These are phyloP conservation scores for Yponomeuta cagnagella DNA, from an alignment of 2,888 invertebrate species.

Conservation along the genomic window DNA sequence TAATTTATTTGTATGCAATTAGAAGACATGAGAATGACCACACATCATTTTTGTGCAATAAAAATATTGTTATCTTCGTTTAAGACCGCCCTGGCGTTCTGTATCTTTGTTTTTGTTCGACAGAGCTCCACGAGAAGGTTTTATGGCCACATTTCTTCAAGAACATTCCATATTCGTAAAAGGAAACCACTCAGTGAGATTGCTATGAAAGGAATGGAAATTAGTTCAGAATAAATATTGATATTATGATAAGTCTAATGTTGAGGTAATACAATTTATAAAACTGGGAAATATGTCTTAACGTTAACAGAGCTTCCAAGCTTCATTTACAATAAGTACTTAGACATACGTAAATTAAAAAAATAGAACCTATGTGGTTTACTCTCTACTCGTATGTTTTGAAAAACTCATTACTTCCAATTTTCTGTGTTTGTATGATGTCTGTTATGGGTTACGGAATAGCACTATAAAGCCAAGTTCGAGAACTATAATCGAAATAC, in stretches of 20 bases:
- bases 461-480: no score
- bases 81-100: not conserved
- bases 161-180: constrained; percentile 6
- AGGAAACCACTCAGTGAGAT: constrained; percentile 9
- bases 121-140: not conserved
- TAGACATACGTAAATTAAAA: not conserved
- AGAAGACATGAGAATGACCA: no score
- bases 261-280: not conserved
- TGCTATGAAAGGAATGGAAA: constrained; percentile 8
- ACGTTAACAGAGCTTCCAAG: not conserved
- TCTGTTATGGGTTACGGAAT: no score
- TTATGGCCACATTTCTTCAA: not conserved
- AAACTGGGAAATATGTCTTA: not conserved
- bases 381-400: no score
- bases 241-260: not conserved
- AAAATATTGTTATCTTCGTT: no score
- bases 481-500: no score
- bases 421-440: no score
- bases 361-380: no score
- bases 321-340: not conserved
- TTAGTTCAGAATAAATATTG: constrained; percentile 10
- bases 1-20: no score
- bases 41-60: no score
- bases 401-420: no score
- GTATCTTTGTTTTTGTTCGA: not conserved